Base-by-base conservation (phyloP, 2,113 vertebrate species). In the Jaculus jaculus region DNA sequence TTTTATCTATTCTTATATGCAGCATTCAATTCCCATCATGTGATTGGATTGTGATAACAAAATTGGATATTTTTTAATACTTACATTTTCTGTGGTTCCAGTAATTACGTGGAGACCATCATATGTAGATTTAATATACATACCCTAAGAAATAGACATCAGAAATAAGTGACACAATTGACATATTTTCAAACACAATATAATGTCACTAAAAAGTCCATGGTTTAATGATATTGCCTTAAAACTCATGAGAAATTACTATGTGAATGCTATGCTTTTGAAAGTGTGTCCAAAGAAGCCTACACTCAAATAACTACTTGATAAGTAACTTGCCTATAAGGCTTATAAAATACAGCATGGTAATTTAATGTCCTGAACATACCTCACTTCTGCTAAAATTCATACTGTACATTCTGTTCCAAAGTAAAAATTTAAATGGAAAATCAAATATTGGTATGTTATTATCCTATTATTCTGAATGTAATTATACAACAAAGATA, bases 121-220 rank as follows among this genome's bases (percentile, higher is more conserved):
- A 95, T 99, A 99, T 94, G 99, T 99, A 85, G 99, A 99, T 98
- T 99, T 99, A 98, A 99, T 99, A 98, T 99, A 99, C 99, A 99
- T 99, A 94, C 99, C 99, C 99, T 99, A 98, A 96, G 94, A 98
- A 98, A 98, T 98, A 98, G 96, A 98, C 84, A 98, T 97, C 96
- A 98, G 97, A 97, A 98, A 98, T 95, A 97, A 83, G 96, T 98
- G 97, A 98, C 97, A 94, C 93, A 94, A 95, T 77, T 96, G 87
- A 79, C 97, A 96, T 95, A 96, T 90, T 95, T 97, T 95, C 93
- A 98, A 94, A 93, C 93, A 98, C 42, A 97, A 97, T 79, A 97
- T 86, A 97, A 97, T 18, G 69, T 96, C 20, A 95, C 95, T 28
- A 94, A 96, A 94, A 92, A 93, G 87, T 47, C 69, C 10, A 86